These are phyloP conservation scores for Leucophora obtusa DNA, from an alignment of 2,888 invertebrate species.

Conservation along the genomic window DNA sequence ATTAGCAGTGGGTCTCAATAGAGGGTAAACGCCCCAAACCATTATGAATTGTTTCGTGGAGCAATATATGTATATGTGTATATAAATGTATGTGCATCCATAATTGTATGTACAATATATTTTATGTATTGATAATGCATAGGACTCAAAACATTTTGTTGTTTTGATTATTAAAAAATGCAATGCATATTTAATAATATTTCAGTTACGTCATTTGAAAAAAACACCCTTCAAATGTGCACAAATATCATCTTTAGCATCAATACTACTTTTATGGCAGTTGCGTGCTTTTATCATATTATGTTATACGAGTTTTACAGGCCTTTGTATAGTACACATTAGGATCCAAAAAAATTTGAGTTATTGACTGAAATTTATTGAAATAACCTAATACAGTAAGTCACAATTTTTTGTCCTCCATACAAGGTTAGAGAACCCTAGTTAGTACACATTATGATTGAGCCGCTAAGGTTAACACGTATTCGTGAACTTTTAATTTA, in stretches of 20 bases:
- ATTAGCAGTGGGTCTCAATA: slow-evolving; percentile 40
- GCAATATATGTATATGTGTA: slow-evolving; percentile 22
- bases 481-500: slow-evolving; percentile 4
- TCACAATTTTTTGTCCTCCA: no score
- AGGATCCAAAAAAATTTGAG: no score
- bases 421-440: no score
- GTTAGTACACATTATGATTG: not conserved
- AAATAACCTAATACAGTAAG: no score
- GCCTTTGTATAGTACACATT: no score
- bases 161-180: not conserved
- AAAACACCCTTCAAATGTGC: not conserved
- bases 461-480: not conserved
- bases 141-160: not conserved
- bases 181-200: slow-evolving; percentile 3
- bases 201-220: slow-evolving; percentile 17
- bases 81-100: slow-evolving; percentile 11
- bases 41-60: slow-evolving; percentile 42
- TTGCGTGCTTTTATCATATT: not conserved
- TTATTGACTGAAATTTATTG: no score
- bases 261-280: not conserved
- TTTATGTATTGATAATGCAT: not conserved
- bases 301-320: not conserved
- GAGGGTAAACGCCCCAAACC: slow-evolving; percentile 56
- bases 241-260: not conserved
- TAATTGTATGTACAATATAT: not conserved